A percentile compares a stretch with the other conserved stretches of the same genome.
Evolutionary conservation across 2,888 invertebrate genomes (phyloP).

Genomic region (Lycia hirtaria): DNA sequence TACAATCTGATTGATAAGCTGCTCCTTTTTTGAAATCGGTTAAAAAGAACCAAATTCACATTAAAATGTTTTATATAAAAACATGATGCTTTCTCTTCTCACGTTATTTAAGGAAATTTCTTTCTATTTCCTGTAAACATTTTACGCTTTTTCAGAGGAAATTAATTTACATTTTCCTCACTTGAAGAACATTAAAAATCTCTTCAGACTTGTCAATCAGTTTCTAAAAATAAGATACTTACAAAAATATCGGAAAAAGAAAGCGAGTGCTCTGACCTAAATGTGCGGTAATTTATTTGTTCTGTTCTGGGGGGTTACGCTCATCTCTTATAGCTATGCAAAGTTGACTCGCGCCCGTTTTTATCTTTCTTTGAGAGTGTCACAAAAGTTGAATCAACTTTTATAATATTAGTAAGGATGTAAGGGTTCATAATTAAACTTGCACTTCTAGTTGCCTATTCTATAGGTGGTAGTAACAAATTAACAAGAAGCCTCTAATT

Average conservation of each 20-base stretch:
- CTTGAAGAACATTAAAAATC: constrained; percentile 3
- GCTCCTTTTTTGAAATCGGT: no score
- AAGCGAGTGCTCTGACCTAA: constrained; percentile 3
- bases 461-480: no score
- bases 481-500: no score
- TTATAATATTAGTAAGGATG: neutral
- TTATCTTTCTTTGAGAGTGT: no score
- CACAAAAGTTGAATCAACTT: neutral
- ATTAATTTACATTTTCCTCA: neutral
- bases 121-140: neutral
- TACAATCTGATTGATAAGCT: no score
- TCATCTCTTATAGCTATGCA: no score
- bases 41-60: no score
- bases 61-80: no score
- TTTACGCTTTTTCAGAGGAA: neutral
- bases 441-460: no score
- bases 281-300: neutral
- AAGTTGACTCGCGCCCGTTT: no score
- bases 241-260: constrained; percentile 3
- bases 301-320: no score
- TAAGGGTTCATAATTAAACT: no score
- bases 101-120: neutral
- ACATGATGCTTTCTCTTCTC: neutral
- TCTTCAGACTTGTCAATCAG: constrained; percentile 8
- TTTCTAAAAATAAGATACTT: constrained; percentile 1